Base-by-base conservation (phyloP, 2,797 vertebrate species). In the Falco naumanni region DNA sequence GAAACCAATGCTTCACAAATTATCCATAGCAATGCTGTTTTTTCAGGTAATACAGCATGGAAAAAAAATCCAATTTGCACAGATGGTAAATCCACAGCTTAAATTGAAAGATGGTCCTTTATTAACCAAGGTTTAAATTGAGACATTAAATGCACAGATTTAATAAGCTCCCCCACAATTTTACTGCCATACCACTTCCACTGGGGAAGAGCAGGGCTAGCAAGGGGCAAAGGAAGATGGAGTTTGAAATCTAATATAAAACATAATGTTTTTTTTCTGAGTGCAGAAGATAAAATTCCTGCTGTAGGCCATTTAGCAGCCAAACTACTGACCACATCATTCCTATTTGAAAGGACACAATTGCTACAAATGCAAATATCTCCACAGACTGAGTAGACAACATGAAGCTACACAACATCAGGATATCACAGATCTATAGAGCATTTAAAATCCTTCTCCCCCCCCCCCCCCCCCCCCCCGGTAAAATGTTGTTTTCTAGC, bases 71-170 rank as follows among this genome's bases (percentile, higher is more conserved):
- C 45, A 48, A 78, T 87, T 60, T 79, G 47, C 17, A 12, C 91
- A 97, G 95, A 95, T 51, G 94, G 92, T 60, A 93, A 97, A 87
- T 39, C 25, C 81, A 74, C 81, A 93, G 91, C 84, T 89, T 85
- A 89, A 93, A 95, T 92, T 95, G 78, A 68, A 94, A 92, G 79
- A 82, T 80, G 63, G 91, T 25, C 60, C 66, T 93, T 95, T 92
- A 95, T 96, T 95, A 90, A 69, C 84, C 66, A 39, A 92, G 72
- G 64, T 95, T 95, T 96, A 97, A 97, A 94, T 75, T 91, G 91
- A 97, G 72, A 91, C 77, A 97, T 87, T 95, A 95, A 93, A 89
- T 57, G 85, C 53, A 87, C n/a, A 82, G 34, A 92, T 72, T 86
- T 86, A 95, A 95, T 96, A 68, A 91, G 63, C 75, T 94, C 61